These are phyloP conservation scores for Latheticus oryzae DNA, from an alignment of 2,888 invertebrate species.

Conservation along the genomic window DNA sequence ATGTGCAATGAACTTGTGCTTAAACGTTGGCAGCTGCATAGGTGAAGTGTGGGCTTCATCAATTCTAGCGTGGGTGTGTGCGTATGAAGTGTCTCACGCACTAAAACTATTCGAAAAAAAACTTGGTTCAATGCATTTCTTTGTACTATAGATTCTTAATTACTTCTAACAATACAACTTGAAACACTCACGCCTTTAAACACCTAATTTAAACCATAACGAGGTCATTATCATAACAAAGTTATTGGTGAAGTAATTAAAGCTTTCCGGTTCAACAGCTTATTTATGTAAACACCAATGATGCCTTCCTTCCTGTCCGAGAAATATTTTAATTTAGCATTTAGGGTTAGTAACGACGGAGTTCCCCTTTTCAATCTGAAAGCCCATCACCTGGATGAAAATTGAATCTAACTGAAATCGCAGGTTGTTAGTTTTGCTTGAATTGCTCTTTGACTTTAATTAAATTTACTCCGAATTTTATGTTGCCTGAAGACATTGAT, in stretches of 20 bases:
- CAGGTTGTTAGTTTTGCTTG: conserved; percentile 18
- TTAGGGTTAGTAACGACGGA: neutral
- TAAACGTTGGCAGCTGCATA: conserved; percentile 44
- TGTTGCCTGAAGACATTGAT: conserved; percentile 9
- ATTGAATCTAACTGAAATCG: conserved; percentile 33
- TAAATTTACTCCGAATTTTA: conserved; percentile 7
- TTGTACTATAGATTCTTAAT: conserved; percentile 10
- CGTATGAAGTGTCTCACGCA: conserved; percentile 37
- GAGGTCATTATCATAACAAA: conserved; percentile 19
- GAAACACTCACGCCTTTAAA: conserved; percentile 9
- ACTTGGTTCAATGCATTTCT: conserved; percentile 2
- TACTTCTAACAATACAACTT: conserved; percentile 11
- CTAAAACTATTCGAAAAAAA: conserved; percentile 7
- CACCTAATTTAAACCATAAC: conserved; percentile 14
- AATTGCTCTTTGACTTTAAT: conserved; percentile 28
- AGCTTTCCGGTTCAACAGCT: conserved; percentile 36
- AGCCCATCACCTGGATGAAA: conserved; percentile 27
- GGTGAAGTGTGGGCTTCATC: conserved; percentile 45
- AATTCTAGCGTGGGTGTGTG: conserved; percentile 36
- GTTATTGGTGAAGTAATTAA: conserved; percentile 30
- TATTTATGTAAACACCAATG: conserved; percentile 23
- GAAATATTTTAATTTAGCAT: conserved; percentile 9
- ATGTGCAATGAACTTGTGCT: conserved; percentile 54
- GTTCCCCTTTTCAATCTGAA: conserved; percentile 28
- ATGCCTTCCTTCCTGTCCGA: conserved; percentile 26